phyloP scores from a whole-genome alignment of 2,113 vertebrate species.

The Galbula dea region DNA sequence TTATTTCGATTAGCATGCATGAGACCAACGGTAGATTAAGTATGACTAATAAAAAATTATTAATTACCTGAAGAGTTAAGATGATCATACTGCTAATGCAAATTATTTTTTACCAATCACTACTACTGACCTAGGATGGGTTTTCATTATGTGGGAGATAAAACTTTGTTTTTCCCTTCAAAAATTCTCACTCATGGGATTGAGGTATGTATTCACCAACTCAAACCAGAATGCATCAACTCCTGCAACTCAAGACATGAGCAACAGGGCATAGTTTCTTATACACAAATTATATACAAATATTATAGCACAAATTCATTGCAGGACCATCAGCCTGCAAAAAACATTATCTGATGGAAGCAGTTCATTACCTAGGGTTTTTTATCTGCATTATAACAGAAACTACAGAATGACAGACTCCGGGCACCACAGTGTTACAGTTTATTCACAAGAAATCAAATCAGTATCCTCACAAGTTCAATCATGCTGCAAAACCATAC shows the following conservation, averaged over 20 bases:
- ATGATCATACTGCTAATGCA: not conserved
- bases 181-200: not conserved
- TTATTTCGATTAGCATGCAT: not conserved
- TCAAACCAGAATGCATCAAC: not conserved
- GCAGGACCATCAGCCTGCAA: not conserved
- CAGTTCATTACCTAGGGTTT: not conserved
- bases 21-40: not conserved
- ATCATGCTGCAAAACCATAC: not conserved
- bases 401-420: not conserved
- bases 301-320: not conserved
- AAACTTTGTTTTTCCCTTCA: not conserved
- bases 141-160: rapidly evolving
- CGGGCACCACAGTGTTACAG: rapidly evolving
- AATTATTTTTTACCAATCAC: not conserved
- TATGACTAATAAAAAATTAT: not conserved
- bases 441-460: not conserved
- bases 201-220: not conserved
- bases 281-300: too few relatives aligned
- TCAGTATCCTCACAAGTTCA: not conserved
- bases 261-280: rapidly evolving
- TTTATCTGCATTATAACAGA: not conserved
- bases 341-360: not conserved
- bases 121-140: not conserved
- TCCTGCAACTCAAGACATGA: not conserved
- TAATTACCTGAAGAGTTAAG: rapidly evolving